Conservation (phyloP, 2,888 invertebrate species). For the Hydraecia micacea region DNA sequence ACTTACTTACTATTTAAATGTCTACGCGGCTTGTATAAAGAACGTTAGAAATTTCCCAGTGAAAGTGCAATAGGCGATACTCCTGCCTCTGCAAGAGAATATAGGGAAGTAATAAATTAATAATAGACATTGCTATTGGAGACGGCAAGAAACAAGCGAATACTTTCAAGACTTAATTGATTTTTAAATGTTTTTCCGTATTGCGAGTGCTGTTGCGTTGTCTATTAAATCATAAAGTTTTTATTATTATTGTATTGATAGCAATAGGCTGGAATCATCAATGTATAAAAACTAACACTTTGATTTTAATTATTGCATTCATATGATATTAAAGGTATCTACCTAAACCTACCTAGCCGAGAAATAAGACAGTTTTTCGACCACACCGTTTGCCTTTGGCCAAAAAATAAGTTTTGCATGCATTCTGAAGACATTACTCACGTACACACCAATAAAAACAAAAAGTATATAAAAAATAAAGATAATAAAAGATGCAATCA, state of each 20-base stretch:
- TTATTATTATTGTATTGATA: conserved; percentile 2
- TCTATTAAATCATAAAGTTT: background rate
- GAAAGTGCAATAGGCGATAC: conserved; percentile 59
- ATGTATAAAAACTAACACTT: background rate
- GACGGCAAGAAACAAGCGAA: conserved; percentile 40
- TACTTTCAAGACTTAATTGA: conserved; percentile 38
- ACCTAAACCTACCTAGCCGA: background rate
- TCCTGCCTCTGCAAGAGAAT: conserved; percentile 55
- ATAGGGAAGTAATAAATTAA: conserved; percentile 64
- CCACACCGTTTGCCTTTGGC: background rate
- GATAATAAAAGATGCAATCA: conserved; percentile 67
- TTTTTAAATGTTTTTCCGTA: conserved; percentile 51
- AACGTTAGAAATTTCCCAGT: conserved; percentile 64
- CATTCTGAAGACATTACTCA: background rate
- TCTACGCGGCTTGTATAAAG: conserved; percentile 60
- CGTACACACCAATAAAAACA: background rate
- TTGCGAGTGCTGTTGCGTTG: conserved; percentile 15
- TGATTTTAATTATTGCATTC: background rate
- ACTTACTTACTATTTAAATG: conserved; percentile 56
- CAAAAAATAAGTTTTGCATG: background rate
- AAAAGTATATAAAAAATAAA: conserved; percentile 37
- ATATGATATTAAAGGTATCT: background rate
- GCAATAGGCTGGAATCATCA: no score
- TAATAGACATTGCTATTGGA: conserved; percentile 49
- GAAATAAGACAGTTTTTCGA: background rate